Evolutionary conservation across 1,140 invertebrate species (phyloP).

Genomic region (Bombus ignitus): DNA sequence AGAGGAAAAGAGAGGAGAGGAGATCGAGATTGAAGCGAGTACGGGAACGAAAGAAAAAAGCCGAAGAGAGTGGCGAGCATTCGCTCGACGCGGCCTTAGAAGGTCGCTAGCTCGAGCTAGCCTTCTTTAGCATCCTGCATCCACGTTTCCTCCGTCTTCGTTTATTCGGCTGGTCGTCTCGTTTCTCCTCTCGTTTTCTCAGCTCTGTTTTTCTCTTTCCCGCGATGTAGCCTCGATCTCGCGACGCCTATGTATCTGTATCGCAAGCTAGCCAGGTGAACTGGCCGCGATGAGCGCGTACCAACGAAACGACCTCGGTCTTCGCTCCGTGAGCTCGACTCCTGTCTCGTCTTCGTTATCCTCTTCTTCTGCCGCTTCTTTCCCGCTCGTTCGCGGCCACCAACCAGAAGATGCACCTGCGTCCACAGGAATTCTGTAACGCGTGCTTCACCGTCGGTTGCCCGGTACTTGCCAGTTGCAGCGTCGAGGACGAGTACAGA

Average conservation of each 20-base stretch:
- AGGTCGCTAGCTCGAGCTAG: constrained; percentile 75
- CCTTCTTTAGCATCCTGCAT: constrained; percentile 73
- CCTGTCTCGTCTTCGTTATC: constrained; percentile 30
- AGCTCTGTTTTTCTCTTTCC: constrained; percentile 28
- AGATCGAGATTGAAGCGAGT: constrained; percentile 12
- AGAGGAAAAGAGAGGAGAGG: not conserved
- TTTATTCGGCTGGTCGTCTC: not conserved
- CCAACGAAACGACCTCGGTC: constrained; percentile 57
- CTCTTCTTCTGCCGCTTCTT: constrained; percentile 16
- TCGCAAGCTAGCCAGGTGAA: constrained; percentile 26
- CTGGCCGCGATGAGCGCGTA: constrained; percentile 12
- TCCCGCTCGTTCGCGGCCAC: not conserved
- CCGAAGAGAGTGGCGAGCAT: constrained; percentile 64
- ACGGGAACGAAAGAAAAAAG: constrained; percentile 63
- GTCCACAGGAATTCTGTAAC: constrained; percentile 5
- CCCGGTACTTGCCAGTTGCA: no score
- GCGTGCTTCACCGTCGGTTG: not conserved
- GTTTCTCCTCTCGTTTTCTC: not conserved
- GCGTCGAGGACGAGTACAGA: not conserved
- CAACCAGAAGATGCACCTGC: constrained; percentile 40
- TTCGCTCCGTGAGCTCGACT: constrained; percentile 39
- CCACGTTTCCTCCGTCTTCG: constrained; percentile 13
- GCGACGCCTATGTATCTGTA: constrained; percentile 54
- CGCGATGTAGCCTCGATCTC: constrained; percentile 3
- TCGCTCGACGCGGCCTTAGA: constrained; percentile 75